Conservation (phyloP, 2,888 invertebrate genomes). For the Chymomyza procnemis region DNA sequence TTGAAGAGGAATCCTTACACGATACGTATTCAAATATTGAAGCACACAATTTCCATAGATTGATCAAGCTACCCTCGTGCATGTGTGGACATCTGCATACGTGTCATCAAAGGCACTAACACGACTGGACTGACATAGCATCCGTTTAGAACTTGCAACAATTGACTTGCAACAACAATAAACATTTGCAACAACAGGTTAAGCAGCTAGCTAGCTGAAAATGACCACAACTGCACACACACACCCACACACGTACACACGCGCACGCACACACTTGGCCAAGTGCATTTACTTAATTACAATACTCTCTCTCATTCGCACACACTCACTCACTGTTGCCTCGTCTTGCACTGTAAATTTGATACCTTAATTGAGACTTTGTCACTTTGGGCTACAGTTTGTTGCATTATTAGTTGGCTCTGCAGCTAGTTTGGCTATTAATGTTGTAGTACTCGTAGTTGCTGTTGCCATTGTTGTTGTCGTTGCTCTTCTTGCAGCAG, state of each 20-base stretch:
- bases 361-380: constrained; percentile 73
- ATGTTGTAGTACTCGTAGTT: constrained; percentile 16
- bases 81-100: not conserved
- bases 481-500: constrained; percentile 16
- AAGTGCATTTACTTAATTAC: constrained; percentile 62
- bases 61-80: not conserved
- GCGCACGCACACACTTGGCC: constrained; percentile 3
- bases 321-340: constrained; percentile 21
- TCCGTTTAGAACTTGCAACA: not conserved
- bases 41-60: too few relatives aligned
- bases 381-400: constrained; percentile 54
- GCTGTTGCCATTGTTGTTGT: not conserved
- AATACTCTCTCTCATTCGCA: constrained; percentile 24
- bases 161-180: not conserved
- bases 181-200: constrained; percentile 45
- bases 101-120: not conserved
- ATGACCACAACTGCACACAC: constrained; percentile 9
- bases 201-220: constrained; percentile 31
- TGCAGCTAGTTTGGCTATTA: not conserved
- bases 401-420: constrained; percentile 40
- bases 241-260: constrained; percentile 5
- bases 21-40: too few relatives aligned
- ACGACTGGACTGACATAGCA: not conserved
- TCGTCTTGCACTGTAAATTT: constrained; percentile 38
- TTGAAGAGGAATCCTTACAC: too few relatives aligned